Conservation (phyloP, 2,888 invertebrate genomes). For the Conistra vaccinii region DNA sequence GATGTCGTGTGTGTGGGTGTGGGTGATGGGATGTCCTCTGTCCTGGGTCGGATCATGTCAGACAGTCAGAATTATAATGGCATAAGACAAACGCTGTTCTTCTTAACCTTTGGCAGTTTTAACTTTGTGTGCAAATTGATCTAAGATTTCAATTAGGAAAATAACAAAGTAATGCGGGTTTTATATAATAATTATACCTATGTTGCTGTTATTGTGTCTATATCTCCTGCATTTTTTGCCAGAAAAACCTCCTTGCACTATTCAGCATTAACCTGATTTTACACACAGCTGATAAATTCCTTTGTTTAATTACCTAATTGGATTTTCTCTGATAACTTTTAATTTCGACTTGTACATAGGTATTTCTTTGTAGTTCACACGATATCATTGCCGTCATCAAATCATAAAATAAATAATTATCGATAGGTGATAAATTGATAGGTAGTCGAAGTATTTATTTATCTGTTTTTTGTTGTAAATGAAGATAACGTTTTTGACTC, state of each 20-base stretch:
- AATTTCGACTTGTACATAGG: background rate
- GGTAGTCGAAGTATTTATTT: constrained; percentile 25
- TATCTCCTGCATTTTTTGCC: background rate
- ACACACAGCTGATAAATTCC: background rate
- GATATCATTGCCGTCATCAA: constrained; percentile 26
- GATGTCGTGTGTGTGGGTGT: too few relatives aligned
- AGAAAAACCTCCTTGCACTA: background rate
- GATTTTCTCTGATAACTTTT: background rate
- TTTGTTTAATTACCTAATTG: background rate
- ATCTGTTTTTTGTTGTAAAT: constrained; percentile 22
- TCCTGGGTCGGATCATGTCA: background rate
- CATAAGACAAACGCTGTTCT: background rate
- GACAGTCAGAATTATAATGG: background rate
- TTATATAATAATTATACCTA: too few relatives aligned
- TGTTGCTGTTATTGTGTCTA: background rate
- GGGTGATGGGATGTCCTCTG: too few relatives aligned
- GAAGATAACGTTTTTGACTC: background rate
- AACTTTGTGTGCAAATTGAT: background rate
- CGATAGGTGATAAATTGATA: constrained; percentile 9
- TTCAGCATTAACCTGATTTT: background rate
- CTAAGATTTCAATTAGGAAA: background rate
- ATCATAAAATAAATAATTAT: constrained; percentile 18
- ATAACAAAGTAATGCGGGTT: background rate
- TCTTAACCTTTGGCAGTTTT: background rate
- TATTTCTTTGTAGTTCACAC: constrained; percentile 23